These are phyloP conservation scores for Valencia hispanica DNA, from an alignment of 2,797 vertebrate species.

Conservation along the genomic window DNA sequence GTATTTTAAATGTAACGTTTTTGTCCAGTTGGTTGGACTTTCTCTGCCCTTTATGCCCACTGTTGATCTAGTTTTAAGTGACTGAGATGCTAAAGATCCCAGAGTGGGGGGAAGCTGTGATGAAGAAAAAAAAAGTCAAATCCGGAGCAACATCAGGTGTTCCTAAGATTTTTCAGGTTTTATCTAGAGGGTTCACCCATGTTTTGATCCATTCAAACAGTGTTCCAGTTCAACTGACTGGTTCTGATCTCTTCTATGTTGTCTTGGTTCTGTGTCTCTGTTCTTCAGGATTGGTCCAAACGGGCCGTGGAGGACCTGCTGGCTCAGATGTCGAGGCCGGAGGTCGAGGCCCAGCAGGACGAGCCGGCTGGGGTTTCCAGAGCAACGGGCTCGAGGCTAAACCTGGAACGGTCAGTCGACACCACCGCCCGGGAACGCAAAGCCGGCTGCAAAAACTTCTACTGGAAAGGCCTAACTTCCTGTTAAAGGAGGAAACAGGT, in stretches of 20 bases:
- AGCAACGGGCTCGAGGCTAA: constrained; percentile 60
- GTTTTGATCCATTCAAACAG: not conserved
- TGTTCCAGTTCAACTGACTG: not conserved
- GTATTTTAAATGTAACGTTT: too few relatives aligned
- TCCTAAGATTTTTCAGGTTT: not conserved
- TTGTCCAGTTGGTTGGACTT: too few relatives aligned
- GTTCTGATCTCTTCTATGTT: not conserved
- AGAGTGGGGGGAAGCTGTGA: not conserved
- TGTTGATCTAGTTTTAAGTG: too few relatives aligned
- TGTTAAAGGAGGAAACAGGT: constrained; percentile 62
- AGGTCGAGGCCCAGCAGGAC: constrained; percentile 55
- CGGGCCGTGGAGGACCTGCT: constrained; percentile 77
- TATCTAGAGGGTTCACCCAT: too few relatives aligned
- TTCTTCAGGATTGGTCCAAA: constrained; percentile 77
- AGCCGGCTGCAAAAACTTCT: constrained; percentile 84
- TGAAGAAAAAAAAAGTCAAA: not conserved
- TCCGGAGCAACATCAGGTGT: too few relatives aligned
- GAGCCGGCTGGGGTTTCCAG: constrained; percentile 58
- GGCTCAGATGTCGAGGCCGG: constrained; percentile 74
- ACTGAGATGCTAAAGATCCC: not conserved
- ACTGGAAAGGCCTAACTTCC: constrained; percentile 84
- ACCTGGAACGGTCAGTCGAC: constrained; percentile 75
- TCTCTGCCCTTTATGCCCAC: too few relatives aligned
- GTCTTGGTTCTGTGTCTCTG: not conserved
- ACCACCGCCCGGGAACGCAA: constrained; percentile 76